These are phyloP conservation scores for Oncorhynchus kisutch DNA, from an alignment of 2,113 vertebrate genomes.

Conservation along the genomic window DNA sequence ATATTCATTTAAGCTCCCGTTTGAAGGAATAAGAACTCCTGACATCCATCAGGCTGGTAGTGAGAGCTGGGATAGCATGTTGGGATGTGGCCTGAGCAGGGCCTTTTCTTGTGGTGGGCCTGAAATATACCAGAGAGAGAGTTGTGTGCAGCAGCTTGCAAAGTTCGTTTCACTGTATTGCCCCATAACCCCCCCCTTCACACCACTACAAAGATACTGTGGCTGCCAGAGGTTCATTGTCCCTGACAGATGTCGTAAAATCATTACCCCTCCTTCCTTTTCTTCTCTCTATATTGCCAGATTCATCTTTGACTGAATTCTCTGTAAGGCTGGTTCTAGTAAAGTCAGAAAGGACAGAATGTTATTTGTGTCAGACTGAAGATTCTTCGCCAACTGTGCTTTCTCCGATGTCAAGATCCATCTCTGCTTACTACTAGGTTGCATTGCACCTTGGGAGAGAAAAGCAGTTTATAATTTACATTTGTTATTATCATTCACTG, in stretches of 20 bases:
- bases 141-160: neutral
- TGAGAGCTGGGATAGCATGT: neutral
- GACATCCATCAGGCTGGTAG: conserved; percentile 17
- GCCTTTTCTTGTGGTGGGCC: conserved; percentile 37
- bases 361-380: neutral
- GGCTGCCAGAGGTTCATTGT: conserved; percentile 41
- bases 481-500: neutral
- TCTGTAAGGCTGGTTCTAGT: neutral
- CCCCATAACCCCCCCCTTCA: neutral
- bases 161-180: neutral
- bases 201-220: conserved; percentile 44
- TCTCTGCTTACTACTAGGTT: neutral
- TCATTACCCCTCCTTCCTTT: neutral
- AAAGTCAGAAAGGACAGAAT: neutral
- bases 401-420: neutral
- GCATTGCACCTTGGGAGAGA: no score
- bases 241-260: conserved; percentile 37
- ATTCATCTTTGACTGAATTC: neutral
- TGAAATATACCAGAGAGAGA: conserved; percentile 33
- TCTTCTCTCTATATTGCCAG: neutral
- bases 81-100: neutral
- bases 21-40: conserved; percentile 18
- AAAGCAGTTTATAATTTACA: no score
- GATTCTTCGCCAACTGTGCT: neutral
- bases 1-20: neutral